Conservation (phyloP, 1,140 invertebrate genomes). For the Vollenhovia emeryi region DNA sequence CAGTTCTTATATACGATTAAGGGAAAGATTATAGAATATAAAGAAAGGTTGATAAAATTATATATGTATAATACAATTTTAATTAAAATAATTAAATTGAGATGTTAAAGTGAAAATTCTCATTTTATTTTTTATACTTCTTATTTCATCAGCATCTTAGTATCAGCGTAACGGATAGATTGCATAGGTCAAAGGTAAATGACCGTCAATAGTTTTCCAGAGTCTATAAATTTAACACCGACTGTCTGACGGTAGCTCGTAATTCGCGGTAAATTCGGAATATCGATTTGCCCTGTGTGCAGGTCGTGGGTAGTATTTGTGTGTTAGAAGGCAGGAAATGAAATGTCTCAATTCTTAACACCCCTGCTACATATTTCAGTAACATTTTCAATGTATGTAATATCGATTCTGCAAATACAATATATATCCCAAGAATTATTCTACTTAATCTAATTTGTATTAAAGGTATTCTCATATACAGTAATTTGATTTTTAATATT, state of each 20-base stretch:
- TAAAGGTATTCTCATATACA: not conserved
- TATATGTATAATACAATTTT: not conserved
- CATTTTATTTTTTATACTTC: slow-evolving; percentile 8
- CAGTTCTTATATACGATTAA: not conserved
- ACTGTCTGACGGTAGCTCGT: slow-evolving; percentile 18
- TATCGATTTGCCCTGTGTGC: slow-evolving; percentile 57
- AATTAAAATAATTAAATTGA: not conserved
- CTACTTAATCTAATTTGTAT: not conserved
- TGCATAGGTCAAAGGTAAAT: slow-evolving; percentile 65
- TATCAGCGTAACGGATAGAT: not conserved
- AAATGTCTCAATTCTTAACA: slow-evolving; percentile 21
- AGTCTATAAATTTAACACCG: slow-evolving; percentile 55
- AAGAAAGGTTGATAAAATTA: not conserved
- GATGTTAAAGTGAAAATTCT: not conserved
- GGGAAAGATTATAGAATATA: not conserved
- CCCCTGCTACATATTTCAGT: not conserved
- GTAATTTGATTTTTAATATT: slow-evolving; percentile 10
- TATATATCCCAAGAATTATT: not conserved
- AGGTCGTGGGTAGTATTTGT: not conserved
- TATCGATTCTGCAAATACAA: not conserved
- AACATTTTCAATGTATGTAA: slow-evolving; percentile 7
- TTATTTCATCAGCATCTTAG: not conserved
- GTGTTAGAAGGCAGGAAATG: slow-evolving; percentile 33
- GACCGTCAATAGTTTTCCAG: slow-evolving; percentile 52
- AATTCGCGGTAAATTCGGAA: slow-evolving; percentile 31